phyloP scores from a whole-genome alignment of 1,140 invertebrate genomes.

The Eulimnadia texana region DNA sequence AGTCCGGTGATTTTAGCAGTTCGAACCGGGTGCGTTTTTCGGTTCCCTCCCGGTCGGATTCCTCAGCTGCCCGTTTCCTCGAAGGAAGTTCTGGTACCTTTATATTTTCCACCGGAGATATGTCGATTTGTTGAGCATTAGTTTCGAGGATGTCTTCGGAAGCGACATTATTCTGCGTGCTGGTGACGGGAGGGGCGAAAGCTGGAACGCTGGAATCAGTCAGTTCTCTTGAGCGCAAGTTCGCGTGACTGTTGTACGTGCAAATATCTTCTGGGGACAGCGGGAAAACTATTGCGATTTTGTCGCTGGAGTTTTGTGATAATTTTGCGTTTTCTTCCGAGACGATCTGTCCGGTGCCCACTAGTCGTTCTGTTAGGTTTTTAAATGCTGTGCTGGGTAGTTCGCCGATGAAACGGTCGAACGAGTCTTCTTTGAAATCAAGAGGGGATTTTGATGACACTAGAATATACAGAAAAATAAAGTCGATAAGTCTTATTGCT shows the following conservation, averaged over 20 bases:
- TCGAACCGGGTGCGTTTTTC: no score
- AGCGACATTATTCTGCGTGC: neutral
- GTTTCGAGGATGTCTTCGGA: no score
- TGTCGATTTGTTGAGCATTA: no score
- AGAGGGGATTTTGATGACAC: neutral
- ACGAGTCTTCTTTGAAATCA: neutral
- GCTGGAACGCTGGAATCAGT: neutral
- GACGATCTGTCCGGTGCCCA: neutral
- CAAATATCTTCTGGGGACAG: neutral
- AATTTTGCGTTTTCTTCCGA: neutral
- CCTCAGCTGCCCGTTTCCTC: no score
- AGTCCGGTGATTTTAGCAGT: no score
- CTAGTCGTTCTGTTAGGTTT: neutral
- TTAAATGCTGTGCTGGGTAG: neutral
- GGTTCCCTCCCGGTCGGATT: no score
- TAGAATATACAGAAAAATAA: neutral
- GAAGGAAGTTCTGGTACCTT: no score
- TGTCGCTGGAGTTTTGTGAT: neutral
- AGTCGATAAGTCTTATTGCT: neutral
- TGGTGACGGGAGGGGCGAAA: neutral
- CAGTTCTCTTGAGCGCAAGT: neutral
- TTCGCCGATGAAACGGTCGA: neutral
- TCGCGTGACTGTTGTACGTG: neutral
- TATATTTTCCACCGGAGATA: no score
- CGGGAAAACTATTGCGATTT: neutral